Conservation (phyloP, 1,140 invertebrate species). For the Thaumatotibia leucotreta region DNA sequence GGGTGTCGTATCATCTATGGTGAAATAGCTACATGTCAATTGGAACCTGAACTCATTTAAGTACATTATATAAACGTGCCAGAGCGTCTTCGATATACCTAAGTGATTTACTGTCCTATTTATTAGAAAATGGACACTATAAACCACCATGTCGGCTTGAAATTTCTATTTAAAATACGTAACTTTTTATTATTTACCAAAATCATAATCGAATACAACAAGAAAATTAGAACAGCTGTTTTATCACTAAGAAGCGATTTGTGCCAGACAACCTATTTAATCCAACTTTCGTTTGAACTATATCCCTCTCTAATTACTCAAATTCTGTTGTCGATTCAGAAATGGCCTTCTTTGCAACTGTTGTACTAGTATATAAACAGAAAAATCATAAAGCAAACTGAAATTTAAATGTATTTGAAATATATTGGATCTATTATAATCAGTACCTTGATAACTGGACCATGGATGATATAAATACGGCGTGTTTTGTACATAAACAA, state of each 20-base stretch:
- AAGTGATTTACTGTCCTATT: not conserved
- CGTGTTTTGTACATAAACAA: conserved; percentile 14
- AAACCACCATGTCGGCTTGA: no score
- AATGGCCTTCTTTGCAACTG: no score
- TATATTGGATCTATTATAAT: conserved; percentile 19
- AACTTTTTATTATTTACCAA: no score
- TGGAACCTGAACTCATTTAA: not conserved
- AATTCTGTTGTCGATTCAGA: not conserved
- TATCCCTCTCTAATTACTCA: no score
- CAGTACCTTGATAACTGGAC: not conserved
- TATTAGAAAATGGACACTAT: no score
- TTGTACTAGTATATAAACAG: not conserved
- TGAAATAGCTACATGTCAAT: not conserved
- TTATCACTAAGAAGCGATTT: no score
- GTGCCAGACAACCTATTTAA: no score
- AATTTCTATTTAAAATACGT: no score
- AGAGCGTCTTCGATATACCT: not conserved
- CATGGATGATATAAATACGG: conserved; percentile 9
- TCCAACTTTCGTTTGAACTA: not conserved
- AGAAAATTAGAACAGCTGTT: no score
- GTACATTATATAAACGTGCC: not conserved
- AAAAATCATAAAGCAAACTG: not conserved
- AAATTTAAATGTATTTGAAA: not conserved
- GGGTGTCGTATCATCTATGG: conserved; percentile 4
- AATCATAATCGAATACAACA: no score